Evolutionary conservation across 2,888 invertebrate genomes (phyloP), one percentile per base, ranked within the genome.

Genomic region (Amiota mariae): DNA sequence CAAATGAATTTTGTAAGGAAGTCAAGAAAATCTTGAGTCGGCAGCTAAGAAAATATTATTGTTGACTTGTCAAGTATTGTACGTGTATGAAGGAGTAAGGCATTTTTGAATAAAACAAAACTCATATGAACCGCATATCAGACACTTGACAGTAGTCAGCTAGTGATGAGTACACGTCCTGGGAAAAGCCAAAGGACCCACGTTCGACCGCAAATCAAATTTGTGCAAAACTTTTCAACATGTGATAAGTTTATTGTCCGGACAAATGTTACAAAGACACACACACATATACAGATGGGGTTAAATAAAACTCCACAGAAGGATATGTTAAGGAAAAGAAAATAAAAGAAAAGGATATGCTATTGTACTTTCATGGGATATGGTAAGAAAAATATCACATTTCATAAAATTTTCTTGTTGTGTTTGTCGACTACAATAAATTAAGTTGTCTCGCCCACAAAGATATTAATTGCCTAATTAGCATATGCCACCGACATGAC

Each of bases 391-490:
- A 81, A 84, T 84, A 79, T 85, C 79, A 75, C 76, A 84, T 81
- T 80, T 84, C 79, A 76, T 66, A 66, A 66, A 18, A 57, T 70
- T 51, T 20, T 64, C 20, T 49, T 59, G n/a, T 59, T n/a, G 20
- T n/a, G 61, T 47, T 36, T 36, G 36, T 36, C 36, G 36, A 71
- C 54, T 77, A 82, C 81, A 80, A 81, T 82, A 86, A 85, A 85
- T 86, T 84, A 86, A 87, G 84, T 84, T 83, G 87, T 86, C 85
- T 87, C 85, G 88, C 88, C 89, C 88, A 84, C 89, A 89, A 82
- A 87, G 36, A 36, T 87, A 87, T 88, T 89, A 89, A 89, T 89
- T 89, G 89, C 89, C 87, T 89, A 89, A 89, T 89, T 89, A 89
- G 89, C 89, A 89, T 89, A 89, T 88, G 89, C 85, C 82, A 83